Evolutionary conservation across 92 coral and sea anemone genomes (phyloP).

Genomic region (Porites divaricata): DNA sequence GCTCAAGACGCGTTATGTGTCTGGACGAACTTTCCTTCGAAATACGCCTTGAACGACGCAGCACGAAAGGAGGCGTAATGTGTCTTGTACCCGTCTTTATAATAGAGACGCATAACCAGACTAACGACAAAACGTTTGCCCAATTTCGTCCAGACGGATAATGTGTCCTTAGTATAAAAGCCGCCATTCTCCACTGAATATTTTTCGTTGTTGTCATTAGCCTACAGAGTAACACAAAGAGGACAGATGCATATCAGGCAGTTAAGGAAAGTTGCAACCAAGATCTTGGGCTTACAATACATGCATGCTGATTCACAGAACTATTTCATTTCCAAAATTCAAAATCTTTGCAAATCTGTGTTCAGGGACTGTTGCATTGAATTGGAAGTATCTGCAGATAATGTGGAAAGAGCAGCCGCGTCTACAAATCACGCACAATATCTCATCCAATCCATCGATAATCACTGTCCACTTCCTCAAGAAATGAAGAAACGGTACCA

Average conservation of each 20-base stretch:
- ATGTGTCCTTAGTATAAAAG: too few species aligned
- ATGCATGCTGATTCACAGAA: not conserved
- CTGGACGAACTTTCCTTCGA: conserved; percentile 28
- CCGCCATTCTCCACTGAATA: too few species aligned
- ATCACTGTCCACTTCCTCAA: not conserved
- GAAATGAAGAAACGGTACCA: not conserved
- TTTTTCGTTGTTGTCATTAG: not conserved
- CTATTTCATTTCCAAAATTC: not conserved
- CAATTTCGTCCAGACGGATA: too few species aligned
- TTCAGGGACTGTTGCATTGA: too few species aligned
- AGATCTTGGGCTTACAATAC: not conserved
- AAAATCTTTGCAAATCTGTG: not conserved
- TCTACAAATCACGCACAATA: too few species aligned
- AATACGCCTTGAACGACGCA: conserved; percentile 36
- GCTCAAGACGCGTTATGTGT: conserved; percentile 51
- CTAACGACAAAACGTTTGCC: too few species aligned
- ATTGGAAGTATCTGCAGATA: too few species aligned
- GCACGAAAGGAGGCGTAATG: conserved; percentile 28
- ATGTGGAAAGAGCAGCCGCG: too few species aligned
- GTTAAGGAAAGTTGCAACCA: conserved; percentile 6
- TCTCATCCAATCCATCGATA: not conserved
- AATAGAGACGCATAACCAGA: too few species aligned
- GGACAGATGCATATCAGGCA: conserved; percentile 18
- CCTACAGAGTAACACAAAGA: conserved; percentile 14
- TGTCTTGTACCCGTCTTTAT: conserved; percentile 3